phyloP scores from a whole-genome alignment of 2,888 invertebrate genomes.

The Cybosia mesomella region DNA sequence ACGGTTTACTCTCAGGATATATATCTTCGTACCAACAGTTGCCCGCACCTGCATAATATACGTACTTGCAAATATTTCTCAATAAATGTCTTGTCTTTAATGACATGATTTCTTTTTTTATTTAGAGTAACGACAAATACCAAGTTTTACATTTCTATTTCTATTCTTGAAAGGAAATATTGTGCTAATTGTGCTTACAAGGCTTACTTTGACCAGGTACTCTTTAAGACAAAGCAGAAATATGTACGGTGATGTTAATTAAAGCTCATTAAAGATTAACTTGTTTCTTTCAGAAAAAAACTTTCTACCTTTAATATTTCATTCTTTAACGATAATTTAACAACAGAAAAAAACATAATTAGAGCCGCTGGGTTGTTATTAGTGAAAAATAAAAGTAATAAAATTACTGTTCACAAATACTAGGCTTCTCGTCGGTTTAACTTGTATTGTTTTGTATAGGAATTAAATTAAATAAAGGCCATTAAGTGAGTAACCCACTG shows the following conservation, averaged over 20 bases:
- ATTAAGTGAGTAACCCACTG: no score
- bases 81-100: constrained; percentile 67
- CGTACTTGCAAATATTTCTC: constrained; percentile 69
- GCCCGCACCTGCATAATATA: constrained; percentile 74
- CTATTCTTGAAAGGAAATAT: neutral
- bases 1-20: constrained; percentile 62
- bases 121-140: neutral
- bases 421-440: neutral
- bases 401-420: neutral
- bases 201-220: neutral
- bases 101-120: constrained; percentile 55
- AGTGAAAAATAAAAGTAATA: constrained; percentile 36
- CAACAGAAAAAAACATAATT: constrained; percentile 51
- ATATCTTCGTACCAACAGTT: constrained; percentile 74
- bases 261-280: constrained; percentile 28
- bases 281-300: constrained; percentile 37
- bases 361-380: constrained; percentile 33
- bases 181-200: constrained; percentile 11
- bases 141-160: neutral
- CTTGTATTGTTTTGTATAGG: neutral
- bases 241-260: constrained; percentile 16
- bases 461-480: no score
- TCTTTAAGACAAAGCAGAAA: constrained; percentile 17
- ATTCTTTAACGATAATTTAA: constrained; percentile 34
- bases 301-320: constrained; percentile 35